Percentiles rank a stretch among this genome's conserved stretches.
Conservation (phyloP, 1,140 invertebrate species). For the Papilio glaucus region DNA sequence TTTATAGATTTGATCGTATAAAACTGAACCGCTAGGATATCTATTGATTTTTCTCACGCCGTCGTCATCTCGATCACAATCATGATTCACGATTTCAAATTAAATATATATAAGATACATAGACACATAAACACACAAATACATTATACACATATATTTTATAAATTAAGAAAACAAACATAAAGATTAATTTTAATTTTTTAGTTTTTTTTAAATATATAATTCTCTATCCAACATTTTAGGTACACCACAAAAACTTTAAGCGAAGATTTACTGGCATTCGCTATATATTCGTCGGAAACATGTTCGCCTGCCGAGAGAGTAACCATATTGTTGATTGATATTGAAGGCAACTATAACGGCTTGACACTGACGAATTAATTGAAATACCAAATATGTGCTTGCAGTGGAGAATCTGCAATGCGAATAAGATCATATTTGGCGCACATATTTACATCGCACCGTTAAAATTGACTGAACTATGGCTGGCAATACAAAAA, state of each 20-base stretch:
- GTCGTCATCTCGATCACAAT: too few relatives aligned
- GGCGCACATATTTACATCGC: slow-evolving; percentile 1
- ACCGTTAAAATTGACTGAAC: background rate
- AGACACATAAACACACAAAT: too few relatives aligned
- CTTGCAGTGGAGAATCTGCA: slow-evolving; percentile 11
- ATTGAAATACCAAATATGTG: slow-evolving; percentile 21
- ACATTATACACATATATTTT: too few relatives aligned
- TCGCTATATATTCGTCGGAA: background rate
- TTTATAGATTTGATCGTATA: background rate
- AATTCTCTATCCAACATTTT: too few relatives aligned
- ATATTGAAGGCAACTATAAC: slow-evolving; percentile 21
- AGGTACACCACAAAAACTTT: background rate
- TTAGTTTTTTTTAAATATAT: too few relatives aligned
- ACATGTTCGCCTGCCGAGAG: background rate
- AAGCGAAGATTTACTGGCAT: background rate
- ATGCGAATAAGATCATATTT: slow-evolving; percentile 14
- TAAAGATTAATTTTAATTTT: too few relatives aligned
- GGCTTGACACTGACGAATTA: slow-evolving; percentile 18
- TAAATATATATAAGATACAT: too few relatives aligned
- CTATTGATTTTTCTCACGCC: background rate
- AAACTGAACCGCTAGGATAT: background rate
- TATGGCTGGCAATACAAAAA: background rate
- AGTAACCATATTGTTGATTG: slow-evolving; percentile 7
- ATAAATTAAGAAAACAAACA: too few relatives aligned
- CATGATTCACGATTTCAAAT: too few relatives aligned